Evolutionary conservation across 2,797 vertebrate genomes (phyloP).

Genomic region (Rousettus madagascariensis): DNA sequence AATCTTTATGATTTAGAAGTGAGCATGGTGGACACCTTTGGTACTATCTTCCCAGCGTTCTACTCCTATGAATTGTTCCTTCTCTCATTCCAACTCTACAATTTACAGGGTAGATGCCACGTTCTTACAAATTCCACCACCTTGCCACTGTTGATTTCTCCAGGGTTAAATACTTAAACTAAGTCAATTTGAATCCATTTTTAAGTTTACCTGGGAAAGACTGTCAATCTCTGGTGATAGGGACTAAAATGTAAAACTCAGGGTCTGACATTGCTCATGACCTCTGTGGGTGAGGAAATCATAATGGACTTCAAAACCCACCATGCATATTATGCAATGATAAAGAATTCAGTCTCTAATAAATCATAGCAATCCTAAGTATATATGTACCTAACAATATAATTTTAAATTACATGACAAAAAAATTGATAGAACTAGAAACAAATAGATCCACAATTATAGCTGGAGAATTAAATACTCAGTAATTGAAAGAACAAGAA

Average conservation of each 20-base stretch:
- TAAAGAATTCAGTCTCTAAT: neutral
- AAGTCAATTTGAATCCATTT: neutral
- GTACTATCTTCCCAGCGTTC: neutral
- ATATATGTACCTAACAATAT: neutral
- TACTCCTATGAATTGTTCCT: neutral
- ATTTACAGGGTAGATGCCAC: neutral
- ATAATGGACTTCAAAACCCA: neutral
- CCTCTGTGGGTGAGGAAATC: neutral
- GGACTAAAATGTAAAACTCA: neutral
- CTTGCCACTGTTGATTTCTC: neutral
- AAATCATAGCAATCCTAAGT: neutral
- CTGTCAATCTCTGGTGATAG: neutral
- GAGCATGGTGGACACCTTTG: neutral
- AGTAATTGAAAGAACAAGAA: neutral
- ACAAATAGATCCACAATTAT: neutral
- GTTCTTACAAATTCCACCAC: neutral
- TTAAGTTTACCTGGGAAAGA: neutral
- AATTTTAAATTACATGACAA: constrained; percentile 1
- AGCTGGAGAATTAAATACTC: neutral
- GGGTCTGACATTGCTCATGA: neutral
- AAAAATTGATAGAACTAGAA: constrained; percentile 1
- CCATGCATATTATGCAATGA: neutral
- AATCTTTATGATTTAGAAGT: constrained; percentile 6
- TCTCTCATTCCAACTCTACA: neutral
- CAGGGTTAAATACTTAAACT: neutral